Conservation (phyloP, 2,888 invertebrate species). For the Mythimna albipuncta region DNA sequence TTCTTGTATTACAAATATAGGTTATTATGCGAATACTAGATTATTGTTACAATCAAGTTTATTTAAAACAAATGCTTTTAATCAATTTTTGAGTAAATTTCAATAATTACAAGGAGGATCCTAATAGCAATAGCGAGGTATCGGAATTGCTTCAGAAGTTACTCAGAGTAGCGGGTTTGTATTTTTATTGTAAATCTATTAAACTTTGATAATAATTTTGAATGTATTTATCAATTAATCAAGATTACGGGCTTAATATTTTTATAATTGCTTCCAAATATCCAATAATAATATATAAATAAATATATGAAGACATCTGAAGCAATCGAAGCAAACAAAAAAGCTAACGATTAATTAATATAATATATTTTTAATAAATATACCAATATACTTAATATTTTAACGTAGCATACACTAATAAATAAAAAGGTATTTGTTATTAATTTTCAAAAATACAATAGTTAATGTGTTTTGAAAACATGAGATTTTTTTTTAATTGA, state of each 20-base stretch:
- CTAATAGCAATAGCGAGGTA: conserved; percentile 9
- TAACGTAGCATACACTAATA: too few species aligned
- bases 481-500: too few species aligned
- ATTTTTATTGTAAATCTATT: background rate
- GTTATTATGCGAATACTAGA: background rate
- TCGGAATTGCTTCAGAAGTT: conserved; percentile 11
- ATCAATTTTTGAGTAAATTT: background rate
- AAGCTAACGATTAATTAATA: background rate
- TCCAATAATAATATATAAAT: background rate
- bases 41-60: background rate
- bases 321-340: background rate
- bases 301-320: background rate
- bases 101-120: background rate
- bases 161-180: conserved; percentile 12
- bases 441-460: too few species aligned
- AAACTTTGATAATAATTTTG: background rate
- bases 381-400: too few species aligned
- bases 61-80: background rate
- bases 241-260: background rate
- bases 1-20: too few species aligned
- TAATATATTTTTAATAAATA: too few species aligned
- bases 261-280: too few species aligned
- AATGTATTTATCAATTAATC: background rate
- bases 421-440: too few species aligned
- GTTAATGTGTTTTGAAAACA: too few species aligned